Base-by-base conservation (phyloP, 2,888 invertebrate species). In the Anodontia alba region DNA sequence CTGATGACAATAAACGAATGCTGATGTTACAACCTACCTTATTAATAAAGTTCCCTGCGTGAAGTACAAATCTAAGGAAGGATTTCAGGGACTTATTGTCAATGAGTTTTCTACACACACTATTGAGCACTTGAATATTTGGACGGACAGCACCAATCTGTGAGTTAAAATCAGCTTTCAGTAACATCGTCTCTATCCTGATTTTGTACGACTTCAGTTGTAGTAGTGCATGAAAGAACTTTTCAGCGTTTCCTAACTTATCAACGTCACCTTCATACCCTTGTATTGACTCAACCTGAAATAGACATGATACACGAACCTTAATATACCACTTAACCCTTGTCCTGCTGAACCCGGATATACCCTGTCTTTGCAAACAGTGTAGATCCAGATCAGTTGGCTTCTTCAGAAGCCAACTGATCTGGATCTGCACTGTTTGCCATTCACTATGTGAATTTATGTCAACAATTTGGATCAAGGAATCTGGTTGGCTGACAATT, bases 41-140 rank as follows among this genome's bases (percentile, higher is more conserved):
- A 95, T 99, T 99, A 74, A 99, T 95, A 95, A 99, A 99, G 95
- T 99, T 99, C 20, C 99, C 99, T 20, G 98, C 97, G 26, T 98
- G 97, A n/a, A 99, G 95, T 17, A 98, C 97, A 96, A 98, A 97
- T 94, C 98, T 98, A 36, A 99, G 96, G 38, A 99, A 97, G 95
- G 98, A 98, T 95, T 97, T 96, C 0, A 97, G 95, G 38, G 96
- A 95, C 91, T 96, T 95, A 91, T 96, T 97, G 71, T 96, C 96
- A 38, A 91, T 89, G 66, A 93, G 95, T 96, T 96, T 96, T 94
- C 98, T 97, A 78, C 98, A 98, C 80, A 98, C 98, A 67, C 97
- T 96, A 82, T 98, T 96, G 95, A 99, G 97, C 20, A 98, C 96
- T 93, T 97, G 97, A 91, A 99, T 97, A 89, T 98, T 98, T 49